phyloP scores from a whole-genome alignment of 2,888 invertebrate species.

The Encarsia formosa region DNA sequence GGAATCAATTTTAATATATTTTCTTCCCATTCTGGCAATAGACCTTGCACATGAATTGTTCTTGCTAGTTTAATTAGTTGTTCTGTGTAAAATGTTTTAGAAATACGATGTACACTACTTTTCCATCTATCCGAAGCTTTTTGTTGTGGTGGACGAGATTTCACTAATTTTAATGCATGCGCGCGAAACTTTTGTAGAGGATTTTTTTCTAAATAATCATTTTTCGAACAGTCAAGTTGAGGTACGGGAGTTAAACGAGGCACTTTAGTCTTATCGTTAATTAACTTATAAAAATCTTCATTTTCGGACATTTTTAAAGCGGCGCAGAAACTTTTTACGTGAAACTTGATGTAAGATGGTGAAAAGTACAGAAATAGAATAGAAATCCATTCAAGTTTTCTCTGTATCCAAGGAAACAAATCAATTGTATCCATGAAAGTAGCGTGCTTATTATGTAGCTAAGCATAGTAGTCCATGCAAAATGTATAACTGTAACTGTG shows the following conservation, averaged over 20 bases:
- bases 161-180: conserved; percentile 22
- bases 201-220: conserved; percentile 10
- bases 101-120: conserved; percentile 19
- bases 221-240: conserved; percentile 15
- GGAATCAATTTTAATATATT: conserved; percentile 39
- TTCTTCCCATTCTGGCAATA: conserved; percentile 39
- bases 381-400: conserved; percentile 22
- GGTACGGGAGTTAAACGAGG: conserved; percentile 22
- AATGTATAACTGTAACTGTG: too few species aligned
- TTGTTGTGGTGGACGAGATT: conserved; percentile 11
- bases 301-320: conserved; percentile 21
- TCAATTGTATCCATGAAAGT: conserved; percentile 18
- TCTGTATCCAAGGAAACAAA: conserved; percentile 27
- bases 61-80: conserved; percentile 22
- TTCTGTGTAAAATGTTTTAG: conserved; percentile 21
- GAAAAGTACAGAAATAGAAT: conserved; percentile 22
- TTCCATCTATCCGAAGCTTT: conserved; percentile 22
- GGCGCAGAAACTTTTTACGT: conserved; percentile 5
- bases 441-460: too few species aligned
- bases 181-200: conserved; percentile 23
- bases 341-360: conserved; percentile 15
- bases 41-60: conserved; percentile 21
- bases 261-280: conserved; percentile 25
- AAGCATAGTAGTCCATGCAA: too few species aligned
- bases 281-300: conserved; percentile 26